Evolutionary conservation across 2,888 invertebrate genomes (phyloP).

Genomic region (Sarcophaga subvicina): DNA sequence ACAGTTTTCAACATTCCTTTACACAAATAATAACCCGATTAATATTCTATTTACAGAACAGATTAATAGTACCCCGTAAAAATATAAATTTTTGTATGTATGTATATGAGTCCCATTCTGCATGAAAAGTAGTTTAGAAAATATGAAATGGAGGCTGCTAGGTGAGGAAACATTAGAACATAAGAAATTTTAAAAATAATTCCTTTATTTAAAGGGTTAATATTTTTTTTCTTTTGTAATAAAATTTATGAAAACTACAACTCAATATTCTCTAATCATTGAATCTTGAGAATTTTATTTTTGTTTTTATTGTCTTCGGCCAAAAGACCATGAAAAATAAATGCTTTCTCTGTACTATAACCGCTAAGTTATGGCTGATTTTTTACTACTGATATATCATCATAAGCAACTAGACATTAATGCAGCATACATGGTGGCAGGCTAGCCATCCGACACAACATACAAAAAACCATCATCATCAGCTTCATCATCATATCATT

Average conservation of each 20-base stretch:
- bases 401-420: constrained; percentile 26
- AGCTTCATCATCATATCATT: constrained; percentile 64
- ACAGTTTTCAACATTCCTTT: no score
- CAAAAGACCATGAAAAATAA: constrained; percentile 62
- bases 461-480: constrained; percentile 56
- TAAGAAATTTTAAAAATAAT: no score
- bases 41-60: no score
- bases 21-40: no score
- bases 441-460: constrained; percentile 49
- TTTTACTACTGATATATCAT: constrained; percentile 64
- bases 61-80: no score
- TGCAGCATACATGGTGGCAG: constrained; percentile 19
- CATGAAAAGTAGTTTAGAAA: no score
- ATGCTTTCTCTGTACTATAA: constrained; percentile 48
- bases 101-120: no score
- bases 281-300: constrained; percentile 69
- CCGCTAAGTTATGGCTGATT: constrained; percentile 59
- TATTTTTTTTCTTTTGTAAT: neutral
- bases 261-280: constrained; percentile 60
- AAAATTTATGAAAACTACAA: constrained; percentile 55
- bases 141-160: no score
- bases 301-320: constrained; percentile 55
- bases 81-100: no score
- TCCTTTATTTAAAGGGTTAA: constrained; percentile 37
- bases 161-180: no score